Evolutionary conservation across 92 coral and sea anemone species (phyloP), one percentile per base, ranked within the genome.

Genomic region (Palythoa grandiflora): DNA sequence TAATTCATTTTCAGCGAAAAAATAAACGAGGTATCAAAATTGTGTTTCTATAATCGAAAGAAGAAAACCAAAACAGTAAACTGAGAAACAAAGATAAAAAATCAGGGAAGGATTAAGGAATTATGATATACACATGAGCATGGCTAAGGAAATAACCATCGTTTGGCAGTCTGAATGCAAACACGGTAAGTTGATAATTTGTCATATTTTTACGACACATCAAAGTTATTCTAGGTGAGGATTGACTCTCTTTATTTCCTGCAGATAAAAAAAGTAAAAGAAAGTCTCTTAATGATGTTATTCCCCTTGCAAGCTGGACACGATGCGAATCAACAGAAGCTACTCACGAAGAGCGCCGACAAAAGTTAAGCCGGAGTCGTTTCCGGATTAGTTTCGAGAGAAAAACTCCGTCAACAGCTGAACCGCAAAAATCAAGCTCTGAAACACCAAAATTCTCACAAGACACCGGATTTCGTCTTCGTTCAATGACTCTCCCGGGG

Each of bases 401-500:
- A 79, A 59, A 39, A 36, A 72, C 16, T 13, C 51, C 3, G 39
- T 10, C 47, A 12, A 52, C 20, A 77, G 85, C 19, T 38, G 59
- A 88, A 48, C 54, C 77, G 53, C 50, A 2, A 19, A 55, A 14
- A 44, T 15, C 51, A 54, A 44, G 21, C 47, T 38, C 15, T 1
- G 19, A 71, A 17, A 53, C 71, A 19, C 68, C 68, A 16, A 54
- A 13, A 36, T 38, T 47, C 3, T 51, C 63, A 2, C 75, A 66
- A 20, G 21, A 63, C 11, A 68, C 73, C 3, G 38, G 20, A 9
- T 52, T 47, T 7, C 71, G 21, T 13, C 2, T 48, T 19, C 71
- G 86, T 55, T 65, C 86, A 13, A 81, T 65, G 86, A 81, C 86
- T 17, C 16, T 81, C 9, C 74, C 86, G 2, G 86, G 86, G 14